Evolutionary conservation across 2,888 invertebrate genomes (phyloP), one percentile per base, ranked within the genome.

Genomic region (Thereva unica): DNA sequence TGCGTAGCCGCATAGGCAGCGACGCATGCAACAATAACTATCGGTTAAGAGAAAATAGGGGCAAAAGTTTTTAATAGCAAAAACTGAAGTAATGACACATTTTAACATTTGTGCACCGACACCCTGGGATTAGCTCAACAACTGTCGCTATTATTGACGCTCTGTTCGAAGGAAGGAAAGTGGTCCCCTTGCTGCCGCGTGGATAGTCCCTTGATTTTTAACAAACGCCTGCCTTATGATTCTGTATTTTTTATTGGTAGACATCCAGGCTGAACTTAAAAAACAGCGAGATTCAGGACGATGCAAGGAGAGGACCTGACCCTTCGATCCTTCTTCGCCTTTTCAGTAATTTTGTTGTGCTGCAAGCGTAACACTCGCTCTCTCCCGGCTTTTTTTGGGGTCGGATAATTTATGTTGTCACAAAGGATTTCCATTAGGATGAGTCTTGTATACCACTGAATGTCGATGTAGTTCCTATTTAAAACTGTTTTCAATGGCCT

Each of bases 81-180:
- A 59, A 49, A 59, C 37, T 38, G 10, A 35, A 45, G 50, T 61
- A 69, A 69, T 67, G 67, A 67, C 53, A 69, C 57, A 66, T 67
- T 69, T 64, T 61, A 69, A 69, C 69, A 69, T 69, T 69, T 69
- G 69, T 67, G 67, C 65, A 64, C 65, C 47, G 66, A 67, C 67
- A 69, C 67, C 69, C 67, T 53, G 23, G 57, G 69, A 69, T 69
- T 69, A 69, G 69, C 67, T 67, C 66, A 69, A 69, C 69, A 69
- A 69, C 67, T 69, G 69, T 69, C 69, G 64, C 63, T 66, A 67
- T 69, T 64, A 64, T 66, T 63, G 34, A 45, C 44, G 8, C 38
- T 41, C 12, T 12, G 34, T 47, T 4, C 37, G 23, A 23, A 23
- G 2, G 23, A 23, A 23, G 2, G 23, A 23, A 23, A 23, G 23